Conservation (phyloP, 2,113 vertebrate genomes). For the Cervus canadensis region DNA sequence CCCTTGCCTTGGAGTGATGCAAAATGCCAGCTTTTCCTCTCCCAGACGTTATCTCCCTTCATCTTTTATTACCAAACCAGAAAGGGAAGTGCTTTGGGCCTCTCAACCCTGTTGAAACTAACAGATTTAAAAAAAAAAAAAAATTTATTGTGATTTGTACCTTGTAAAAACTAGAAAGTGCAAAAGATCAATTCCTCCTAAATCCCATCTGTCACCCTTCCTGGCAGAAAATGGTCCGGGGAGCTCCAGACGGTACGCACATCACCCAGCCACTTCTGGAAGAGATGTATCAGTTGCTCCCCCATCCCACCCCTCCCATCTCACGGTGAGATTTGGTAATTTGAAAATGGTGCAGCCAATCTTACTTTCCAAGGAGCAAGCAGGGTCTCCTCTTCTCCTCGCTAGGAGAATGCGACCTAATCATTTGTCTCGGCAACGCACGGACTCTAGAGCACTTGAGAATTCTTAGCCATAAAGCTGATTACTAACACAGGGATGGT, state of each 20-base stretch:
- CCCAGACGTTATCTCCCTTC: background rate
- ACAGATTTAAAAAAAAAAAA: background rate
- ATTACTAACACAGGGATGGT: constrained; percentile 4
- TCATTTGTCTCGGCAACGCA: constrained; percentile 17
- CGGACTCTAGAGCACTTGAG: constrained; percentile 52
- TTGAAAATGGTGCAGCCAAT: constrained; percentile 51
- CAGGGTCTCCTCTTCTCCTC: constrained; percentile 12
- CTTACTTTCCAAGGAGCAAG: constrained; percentile 9
- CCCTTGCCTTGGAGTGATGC: background rate
- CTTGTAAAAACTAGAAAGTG: constrained; percentile 37
- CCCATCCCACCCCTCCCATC: fast-evolving
- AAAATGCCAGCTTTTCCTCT: background rate
- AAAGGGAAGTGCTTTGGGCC: background rate
- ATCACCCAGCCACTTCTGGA: background rate
- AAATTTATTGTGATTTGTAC: background rate
- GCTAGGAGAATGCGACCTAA: constrained; percentile 18
- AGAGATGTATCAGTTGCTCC: background rate
- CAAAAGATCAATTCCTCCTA: constrained; percentile 46
- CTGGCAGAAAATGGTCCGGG: background rate
- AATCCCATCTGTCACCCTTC: constrained; percentile 30
- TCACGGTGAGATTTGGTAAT: constrained; percentile 10
- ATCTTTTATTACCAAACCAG: background rate
- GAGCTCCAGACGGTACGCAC: background rate
- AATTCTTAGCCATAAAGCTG: constrained; percentile 53
- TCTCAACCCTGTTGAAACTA: background rate